Conservation (phyloP, 1,140 invertebrate species). For the Piezodorus guildinii region DNA sequence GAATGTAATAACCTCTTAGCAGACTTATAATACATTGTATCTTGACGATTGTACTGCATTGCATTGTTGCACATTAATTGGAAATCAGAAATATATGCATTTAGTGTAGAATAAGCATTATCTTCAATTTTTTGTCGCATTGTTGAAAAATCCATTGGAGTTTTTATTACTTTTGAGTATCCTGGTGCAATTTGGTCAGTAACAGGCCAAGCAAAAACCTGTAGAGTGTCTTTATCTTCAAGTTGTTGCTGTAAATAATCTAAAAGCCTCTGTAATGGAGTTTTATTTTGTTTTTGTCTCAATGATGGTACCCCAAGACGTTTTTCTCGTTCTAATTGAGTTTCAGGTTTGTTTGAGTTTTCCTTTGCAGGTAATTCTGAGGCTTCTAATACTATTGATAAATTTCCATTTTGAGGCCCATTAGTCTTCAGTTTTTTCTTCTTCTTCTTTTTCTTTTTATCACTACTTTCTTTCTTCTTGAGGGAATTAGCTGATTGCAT, state of each 20-base stretch:
- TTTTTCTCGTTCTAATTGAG: conserved; percentile 37
- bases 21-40: conserved; percentile 93
- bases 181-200: conserved; percentile 93
- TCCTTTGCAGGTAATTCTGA: not conserved
- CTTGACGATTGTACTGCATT: conserved; percentile 88
- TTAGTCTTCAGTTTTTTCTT: conserved; percentile 3
- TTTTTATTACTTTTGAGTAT: conserved; percentile 81
- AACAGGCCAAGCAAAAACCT: conserved; percentile 95
- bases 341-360: not conserved
- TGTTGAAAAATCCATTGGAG: conserved; percentile 96
- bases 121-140: conserved; percentile 93
- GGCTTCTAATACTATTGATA: not conserved
- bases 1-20: conserved; percentile 78
- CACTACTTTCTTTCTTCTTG: too few relatives aligned
- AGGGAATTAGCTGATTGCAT: too few relatives aligned
- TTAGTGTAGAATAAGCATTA: conserved; percentile 51
- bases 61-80: conserved; percentile 94
- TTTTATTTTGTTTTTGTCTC: conserved; percentile 58
- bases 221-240: conserved; percentile 84
- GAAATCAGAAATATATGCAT: conserved; percentile 62
- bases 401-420: not conserved
- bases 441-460: conserved; percentile 1
- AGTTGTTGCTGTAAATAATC: conserved; percentile 70
- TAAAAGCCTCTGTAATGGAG: conserved; percentile 64
- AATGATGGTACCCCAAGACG: conserved; percentile 47